phyloP scores from a whole-genome alignment of 1,140 invertebrate genomes.

The Pararge aegeria region DNA sequence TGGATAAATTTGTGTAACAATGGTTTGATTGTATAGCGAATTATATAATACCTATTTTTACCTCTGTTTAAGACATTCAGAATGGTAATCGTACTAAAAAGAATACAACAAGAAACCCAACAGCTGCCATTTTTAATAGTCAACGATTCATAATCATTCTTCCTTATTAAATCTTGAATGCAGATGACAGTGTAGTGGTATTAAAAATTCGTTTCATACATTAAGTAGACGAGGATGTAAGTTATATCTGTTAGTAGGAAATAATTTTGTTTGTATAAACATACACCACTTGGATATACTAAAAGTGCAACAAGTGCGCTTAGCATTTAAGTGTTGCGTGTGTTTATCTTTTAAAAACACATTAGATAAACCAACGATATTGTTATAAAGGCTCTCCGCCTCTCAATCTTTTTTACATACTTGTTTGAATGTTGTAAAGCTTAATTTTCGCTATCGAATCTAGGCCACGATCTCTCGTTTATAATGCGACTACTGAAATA shows the following conservation, averaged over 20 bases:
- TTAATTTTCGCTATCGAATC: constrained; percentile 9
- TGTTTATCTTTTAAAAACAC: constrained; percentile 12
- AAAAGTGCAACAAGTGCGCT: not conserved
- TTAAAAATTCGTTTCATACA: constrained; percentile 1
- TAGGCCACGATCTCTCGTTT: constrained; percentile 18
- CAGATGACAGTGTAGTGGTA: not conserved
- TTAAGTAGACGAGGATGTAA: not conserved
- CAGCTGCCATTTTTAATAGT: too few relatives aligned
- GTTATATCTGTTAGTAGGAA: not conserved
- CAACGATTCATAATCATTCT: too few relatives aligned
- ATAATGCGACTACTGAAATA: constrained; percentile 9
- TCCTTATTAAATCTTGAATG: too few relatives aligned
- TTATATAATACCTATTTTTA: too few relatives aligned
- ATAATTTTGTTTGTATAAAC: constrained; percentile 5
- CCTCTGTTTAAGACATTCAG: too few relatives aligned
- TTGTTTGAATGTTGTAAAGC: not conserved
- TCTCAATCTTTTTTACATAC: not conserved
- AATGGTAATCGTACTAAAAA: too few relatives aligned
- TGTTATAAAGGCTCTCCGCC: not conserved
- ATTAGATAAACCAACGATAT: constrained; percentile 3
- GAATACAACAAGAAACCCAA: too few relatives aligned
- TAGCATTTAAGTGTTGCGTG: not conserved
- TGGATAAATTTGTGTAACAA: too few relatives aligned
- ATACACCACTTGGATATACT: not conserved
- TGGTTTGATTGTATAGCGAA: too few relatives aligned